phyloP scores from a whole-genome alignment of 2,113 vertebrate genomes.

The Onychorhynchus coronatus region DNA sequence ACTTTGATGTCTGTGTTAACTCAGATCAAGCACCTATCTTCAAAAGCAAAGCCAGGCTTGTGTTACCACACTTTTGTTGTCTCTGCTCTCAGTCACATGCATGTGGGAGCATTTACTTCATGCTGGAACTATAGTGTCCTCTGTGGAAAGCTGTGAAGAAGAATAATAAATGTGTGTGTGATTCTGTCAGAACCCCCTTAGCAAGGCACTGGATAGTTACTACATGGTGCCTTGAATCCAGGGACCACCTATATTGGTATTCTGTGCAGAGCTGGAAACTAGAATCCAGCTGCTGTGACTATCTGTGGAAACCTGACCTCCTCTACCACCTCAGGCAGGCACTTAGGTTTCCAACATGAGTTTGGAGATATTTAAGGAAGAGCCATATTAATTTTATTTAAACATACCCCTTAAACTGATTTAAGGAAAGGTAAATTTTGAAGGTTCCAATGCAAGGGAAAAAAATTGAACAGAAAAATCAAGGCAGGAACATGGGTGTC shows the following conservation, averaged over 20 bases:
- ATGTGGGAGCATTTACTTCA: rapidly evolving
- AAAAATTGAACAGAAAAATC: not conserved
- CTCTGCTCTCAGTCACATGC: not conserved
- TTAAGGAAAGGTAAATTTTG: not conserved
- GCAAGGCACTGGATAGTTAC: not conserved
- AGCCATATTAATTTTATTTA: not conserved
- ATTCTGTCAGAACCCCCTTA: not conserved
- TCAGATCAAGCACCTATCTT: not conserved
- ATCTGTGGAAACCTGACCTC: not conserved
- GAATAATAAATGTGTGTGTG: not conserved
- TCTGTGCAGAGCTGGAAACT: not conserved
- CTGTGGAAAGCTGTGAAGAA: not conserved
- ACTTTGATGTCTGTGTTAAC: not conserved
- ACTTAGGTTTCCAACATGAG: not conserved
- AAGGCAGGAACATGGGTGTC: too few species aligned
- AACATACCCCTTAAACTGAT: not conserved
- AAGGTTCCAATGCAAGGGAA: not conserved
- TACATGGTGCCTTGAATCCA: not conserved
- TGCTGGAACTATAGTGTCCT: not conserved
- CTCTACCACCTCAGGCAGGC: not conserved
- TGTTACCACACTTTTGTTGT: not conserved
- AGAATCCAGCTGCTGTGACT: not conserved
- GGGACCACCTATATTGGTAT: not conserved
- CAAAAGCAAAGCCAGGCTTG: not conserved
- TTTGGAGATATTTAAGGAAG: not conserved